Base-by-base conservation (phyloP, 2,888 invertebrate species). In the Willowsia nigromaculata region DNA sequence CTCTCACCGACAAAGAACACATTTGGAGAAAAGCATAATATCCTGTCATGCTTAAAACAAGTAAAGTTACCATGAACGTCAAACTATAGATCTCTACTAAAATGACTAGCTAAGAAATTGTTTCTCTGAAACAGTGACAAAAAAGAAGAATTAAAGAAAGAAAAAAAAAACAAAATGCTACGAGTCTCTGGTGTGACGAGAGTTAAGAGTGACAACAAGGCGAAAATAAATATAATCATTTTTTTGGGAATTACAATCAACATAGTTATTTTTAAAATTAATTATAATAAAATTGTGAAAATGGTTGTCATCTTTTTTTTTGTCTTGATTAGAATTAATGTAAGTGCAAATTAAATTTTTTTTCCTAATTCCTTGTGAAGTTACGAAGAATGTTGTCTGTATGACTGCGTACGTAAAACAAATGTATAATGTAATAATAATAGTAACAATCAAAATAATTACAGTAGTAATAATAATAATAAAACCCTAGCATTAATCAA, bases 131-230 rank as follows among this genome's bases (percentile, higher is more conserved):
- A 50, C 11, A 7, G 25, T 18, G 40, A 62, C n/a, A 65, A 50
- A 27, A 74, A 62, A 50, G 30, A 71, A 11, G 43, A 86, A 86
- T 27, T 53, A 80, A 53, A 62, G 22, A 56, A 76, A 43, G 33
- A 76, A 85, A 71, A 81, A 80, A 50, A 56, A 80, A 47, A 33
- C 9, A 33, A 56, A 13, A 62, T 37, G 18, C 30, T 27, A 50
- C 33, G 62, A n/a, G n/a, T n/a, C n/a, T 86, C 37, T 25, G 56
- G 56, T 68, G 65, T 68, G 27, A 33, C 13, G 87, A 82, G 43
- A 82, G 71, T 56, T 71, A 71, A 81, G 22, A 87, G 82, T 88
- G 87, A 88, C 74, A 85, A 87, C 87, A 88, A 88, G 88, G 83
- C 88, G 76, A 83, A 83, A 88, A 88, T 78, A 88, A 88, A 82